These are phyloP conservation scores for Eubasilissa splendida DNA, from an alignment of 2,888 invertebrate genomes.

Conservation along the genomic window DNA sequence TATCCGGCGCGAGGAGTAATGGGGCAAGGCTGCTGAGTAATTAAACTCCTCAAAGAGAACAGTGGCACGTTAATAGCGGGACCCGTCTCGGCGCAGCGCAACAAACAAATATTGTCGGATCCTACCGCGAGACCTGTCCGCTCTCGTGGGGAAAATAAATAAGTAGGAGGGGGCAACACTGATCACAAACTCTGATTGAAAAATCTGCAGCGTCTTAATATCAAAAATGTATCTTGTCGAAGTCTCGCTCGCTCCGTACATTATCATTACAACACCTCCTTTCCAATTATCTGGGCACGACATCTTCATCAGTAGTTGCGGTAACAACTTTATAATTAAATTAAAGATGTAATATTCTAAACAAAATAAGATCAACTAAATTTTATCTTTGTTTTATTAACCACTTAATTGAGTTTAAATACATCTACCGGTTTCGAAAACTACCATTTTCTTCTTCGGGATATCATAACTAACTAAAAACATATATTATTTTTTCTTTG, in stretches of 20 bases:
- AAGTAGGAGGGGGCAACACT: constrained; percentile 4
- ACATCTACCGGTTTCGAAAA: no score
- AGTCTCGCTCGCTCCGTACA: not conserved
- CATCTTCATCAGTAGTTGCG: not conserved
- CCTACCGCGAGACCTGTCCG: not conserved
- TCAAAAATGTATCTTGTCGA: not conserved
- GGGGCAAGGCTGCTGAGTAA: constrained; percentile 22
- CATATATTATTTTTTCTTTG: no score
- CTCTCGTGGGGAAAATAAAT: not conserved
- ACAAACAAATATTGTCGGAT: not conserved
- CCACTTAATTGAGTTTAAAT: no score
- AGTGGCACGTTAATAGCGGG: not conserved
- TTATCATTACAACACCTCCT: not conserved
- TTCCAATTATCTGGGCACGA: not conserved
- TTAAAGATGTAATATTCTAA: no score
- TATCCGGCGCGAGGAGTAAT: constrained; percentile 20
- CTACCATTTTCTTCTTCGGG: no score
- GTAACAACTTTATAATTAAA: no score
- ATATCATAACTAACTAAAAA: no score
- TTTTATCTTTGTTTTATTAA: no score
- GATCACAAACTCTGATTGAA: not conserved
- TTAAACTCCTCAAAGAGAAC: constrained; percentile 7
- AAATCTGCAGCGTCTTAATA: not conserved
- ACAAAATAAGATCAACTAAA: no score
- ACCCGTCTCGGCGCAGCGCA: no score